Conservation (phyloP, 2,888 invertebrate species). For the Diachrysia chrysitis region DNA sequence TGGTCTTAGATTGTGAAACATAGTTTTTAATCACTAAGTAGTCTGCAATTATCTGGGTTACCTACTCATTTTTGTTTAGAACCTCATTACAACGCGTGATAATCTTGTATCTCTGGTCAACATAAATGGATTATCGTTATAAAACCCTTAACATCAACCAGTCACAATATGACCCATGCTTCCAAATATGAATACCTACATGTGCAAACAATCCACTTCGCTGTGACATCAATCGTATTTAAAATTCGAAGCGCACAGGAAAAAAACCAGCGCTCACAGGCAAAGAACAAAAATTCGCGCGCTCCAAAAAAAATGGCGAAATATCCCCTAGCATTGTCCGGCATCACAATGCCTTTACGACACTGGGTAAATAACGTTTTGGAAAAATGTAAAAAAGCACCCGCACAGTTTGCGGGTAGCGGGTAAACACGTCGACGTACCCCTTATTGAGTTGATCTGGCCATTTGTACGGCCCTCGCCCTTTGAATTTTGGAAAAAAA, state of each 20-base stretch:
- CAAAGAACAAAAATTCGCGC: constrained; percentile 66
- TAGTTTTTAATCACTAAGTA: neutral
- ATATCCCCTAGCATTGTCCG: constrained; percentile 82
- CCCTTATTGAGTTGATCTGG: constrained; percentile 89
- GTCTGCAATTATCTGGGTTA: neutral
- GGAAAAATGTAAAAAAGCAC: constrained; percentile 85
- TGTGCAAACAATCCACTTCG: constrained; percentile 27
- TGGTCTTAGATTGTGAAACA: constrained; percentile 2
- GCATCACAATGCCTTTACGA: constrained; percentile 87
- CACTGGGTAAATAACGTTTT: constrained; percentile 87
- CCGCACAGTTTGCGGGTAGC: constrained; percentile 85
- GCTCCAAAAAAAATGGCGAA: constrained; percentile 70
- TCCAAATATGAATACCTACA: constrained; percentile 17
- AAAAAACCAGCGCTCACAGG: constrained; percentile 31
- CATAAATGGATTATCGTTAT: neutral
- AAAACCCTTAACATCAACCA: neutral
- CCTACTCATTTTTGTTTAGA: neutral
- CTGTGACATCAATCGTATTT: constrained; percentile 64
- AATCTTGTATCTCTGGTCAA: neutral
- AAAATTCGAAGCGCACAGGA: constrained; percentile 72
- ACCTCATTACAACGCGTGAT: neutral
- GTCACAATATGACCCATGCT: constrained; percentile 11
- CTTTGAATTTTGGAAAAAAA: constrained; percentile 81
- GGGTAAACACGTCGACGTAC: constrained; percentile 86
- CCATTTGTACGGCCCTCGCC: constrained; percentile 86